Conservation (phyloP, 2,113 vertebrate species). For the Grammomys surdaster region DNA sequence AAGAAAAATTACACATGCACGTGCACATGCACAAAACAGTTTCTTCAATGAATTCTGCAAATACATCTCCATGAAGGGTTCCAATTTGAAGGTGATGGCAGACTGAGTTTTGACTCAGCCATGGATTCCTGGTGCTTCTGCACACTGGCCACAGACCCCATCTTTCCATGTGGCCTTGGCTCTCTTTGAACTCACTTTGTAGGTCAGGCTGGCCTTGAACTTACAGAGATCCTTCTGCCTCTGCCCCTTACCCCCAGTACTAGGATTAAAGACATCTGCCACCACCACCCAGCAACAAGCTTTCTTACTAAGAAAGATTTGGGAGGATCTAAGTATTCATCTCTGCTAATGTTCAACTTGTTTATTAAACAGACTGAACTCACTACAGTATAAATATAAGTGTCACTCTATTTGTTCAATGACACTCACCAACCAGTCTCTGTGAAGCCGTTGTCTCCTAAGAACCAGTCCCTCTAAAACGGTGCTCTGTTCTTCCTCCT, state of each 20-base stretch:
- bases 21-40: neutral
- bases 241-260: neutral
- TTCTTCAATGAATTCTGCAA: neutral
- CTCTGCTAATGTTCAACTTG: neutral
- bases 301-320: neutral
- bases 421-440: neutral
- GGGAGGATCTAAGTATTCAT: neutral
- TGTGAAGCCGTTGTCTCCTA: constrained; percentile 3
- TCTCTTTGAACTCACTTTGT: neutral
- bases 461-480: neutral
- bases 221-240: neutral
- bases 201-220: neutral
- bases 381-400: neutral
- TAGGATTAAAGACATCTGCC: neutral
- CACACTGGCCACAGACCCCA: neutral
- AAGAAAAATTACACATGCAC: neutral
- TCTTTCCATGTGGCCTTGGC: neutral
- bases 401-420: constrained; percentile 7
- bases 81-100: neutral
- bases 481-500: neutral
- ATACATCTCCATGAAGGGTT: neutral
- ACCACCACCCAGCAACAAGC: too few species aligned
- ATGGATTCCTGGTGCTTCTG: neutral
- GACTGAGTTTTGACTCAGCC: neutral
- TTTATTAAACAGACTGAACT: neutral